Base-by-base conservation (phyloP, 2,888 invertebrate species). In the Caenorhabditis angaria region DNA sequence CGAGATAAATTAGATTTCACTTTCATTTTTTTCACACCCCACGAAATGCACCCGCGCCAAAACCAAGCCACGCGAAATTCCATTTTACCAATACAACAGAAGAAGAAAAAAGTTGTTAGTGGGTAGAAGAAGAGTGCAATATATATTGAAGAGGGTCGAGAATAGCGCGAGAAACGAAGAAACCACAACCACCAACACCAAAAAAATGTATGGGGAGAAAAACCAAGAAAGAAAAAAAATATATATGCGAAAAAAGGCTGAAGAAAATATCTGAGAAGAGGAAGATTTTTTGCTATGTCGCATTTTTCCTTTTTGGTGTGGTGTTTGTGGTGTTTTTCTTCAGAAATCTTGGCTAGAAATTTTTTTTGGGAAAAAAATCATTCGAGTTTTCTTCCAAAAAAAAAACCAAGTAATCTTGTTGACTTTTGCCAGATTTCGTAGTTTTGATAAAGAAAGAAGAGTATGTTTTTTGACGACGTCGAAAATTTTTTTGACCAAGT, bases 161-260 rank as follows among this genome's bases (percentile, higher is more conserved):
- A 41, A 14, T 12, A 41, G 41, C 14, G 41, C 41, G 41, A 12
- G 10, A 5, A 41, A 5, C 10, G 18, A 41, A 41, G 18, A 41
- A 32, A 32, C 32, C 5, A 5, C 5, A 12, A 41, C 41, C 2
- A 41, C 41, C 41, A 41, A 41, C 41, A n/a, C n/a, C n/a, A n/a
- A n/a, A n/a, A n/a, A n/a, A n/a, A n/a, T n/a, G n/a, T n/a, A n/a
- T n/a, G n/a, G n/a, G n/a, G n/a, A n/a, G 41, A 41, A 41, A 41
- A 41, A 41, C 41, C 41, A 41, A 41, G 41, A 41, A n/a, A n/a
- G n/a, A n/a, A n/a, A n/a, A n/a, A n/a, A 41, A 41, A 41, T 41
- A 41, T 41, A 41, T 41, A 41, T 41, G 41, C 41, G 41, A 41
- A 41, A 41, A 41, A 41, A 12, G 18, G 14, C 10, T 3, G 41